Evolutionary conservation across 2,113 vertebrate genomes (phyloP).

Genomic region (Merops nubicus): DNA sequence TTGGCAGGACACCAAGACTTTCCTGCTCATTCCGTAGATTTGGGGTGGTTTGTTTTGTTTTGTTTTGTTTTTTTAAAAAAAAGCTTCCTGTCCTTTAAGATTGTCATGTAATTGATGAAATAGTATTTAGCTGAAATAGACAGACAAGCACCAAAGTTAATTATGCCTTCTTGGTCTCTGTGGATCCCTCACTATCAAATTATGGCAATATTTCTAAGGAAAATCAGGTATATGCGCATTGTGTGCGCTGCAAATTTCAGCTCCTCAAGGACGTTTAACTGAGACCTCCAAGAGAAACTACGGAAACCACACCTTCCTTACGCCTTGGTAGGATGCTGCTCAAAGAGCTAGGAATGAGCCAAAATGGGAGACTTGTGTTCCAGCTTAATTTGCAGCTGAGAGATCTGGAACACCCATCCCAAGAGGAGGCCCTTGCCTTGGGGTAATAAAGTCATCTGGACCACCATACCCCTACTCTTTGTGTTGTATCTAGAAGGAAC

Average conservation of each 20-base stretch:
- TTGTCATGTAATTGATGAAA: conserved; percentile 18
- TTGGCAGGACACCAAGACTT: conserved; percentile 4
- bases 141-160: conserved; percentile 14
- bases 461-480: background rate
- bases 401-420: background rate
- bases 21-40: background rate
- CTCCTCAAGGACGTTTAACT: conserved; percentile 13
- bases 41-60: no score
- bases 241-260: background rate
- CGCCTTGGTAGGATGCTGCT: background rate
- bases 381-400: background rate
- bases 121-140: conserved; percentile 35
- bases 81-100: background rate
- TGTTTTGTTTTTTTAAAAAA: background rate
- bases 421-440: background rate
- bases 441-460: background rate
- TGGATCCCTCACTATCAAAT: conserved; percentile 1
- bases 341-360: background rate
- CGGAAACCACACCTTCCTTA: background rate
- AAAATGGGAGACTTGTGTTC: background rate
- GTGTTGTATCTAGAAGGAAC: background rate
- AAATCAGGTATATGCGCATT: background rate
- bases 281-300: background rate
- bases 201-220: background rate
- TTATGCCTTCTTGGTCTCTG: background rate